A percentile compares a stretch with the other conserved stretches of the same genome.
These are phyloP conservation scores for Coboldia fuscipes DNA, from an alignment of 1,140 invertebrate genomes.

Conservation along the genomic window DNA sequence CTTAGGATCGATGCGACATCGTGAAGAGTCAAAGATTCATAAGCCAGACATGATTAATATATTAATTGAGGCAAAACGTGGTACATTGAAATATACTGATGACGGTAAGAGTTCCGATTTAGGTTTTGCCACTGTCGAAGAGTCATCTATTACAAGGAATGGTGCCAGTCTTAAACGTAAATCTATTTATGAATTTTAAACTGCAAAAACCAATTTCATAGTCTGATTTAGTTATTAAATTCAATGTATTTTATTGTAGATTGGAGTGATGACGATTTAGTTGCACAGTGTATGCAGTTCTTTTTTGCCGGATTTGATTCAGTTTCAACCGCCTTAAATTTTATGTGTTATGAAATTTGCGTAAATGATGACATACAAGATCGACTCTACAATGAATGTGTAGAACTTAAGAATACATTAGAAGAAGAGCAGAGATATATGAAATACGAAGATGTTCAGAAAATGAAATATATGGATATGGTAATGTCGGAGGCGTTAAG, in stretches of 20 bases:
- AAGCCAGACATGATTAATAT: conserved; percentile 14
- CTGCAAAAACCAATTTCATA: no score
- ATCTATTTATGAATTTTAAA: background rate
- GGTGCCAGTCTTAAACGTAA: no score
- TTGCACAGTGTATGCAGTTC: conserved; percentile 1
- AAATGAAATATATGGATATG: conserved; percentile 41
- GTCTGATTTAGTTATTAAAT: no score
- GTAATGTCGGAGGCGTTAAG: conserved; percentile 33
- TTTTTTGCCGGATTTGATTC: conserved; percentile 15
- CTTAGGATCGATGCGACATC: conserved; percentile 6
- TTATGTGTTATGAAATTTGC: conserved; percentile 23
- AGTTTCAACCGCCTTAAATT: conserved; percentile 27
- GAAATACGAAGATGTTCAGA: conserved; percentile 25
- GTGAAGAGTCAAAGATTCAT: conserved; percentile 9
- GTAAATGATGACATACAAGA: conserved; percentile 1
- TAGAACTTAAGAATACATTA: conserved; percentile 7
- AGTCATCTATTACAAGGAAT: no score
- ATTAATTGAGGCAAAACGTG: conserved; percentile 11
- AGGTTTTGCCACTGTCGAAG: conserved; percentile 15
- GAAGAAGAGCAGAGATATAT: conserved; percentile 11
- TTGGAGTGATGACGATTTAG: conserved; percentile 1
- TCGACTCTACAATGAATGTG: conserved; percentile 28
- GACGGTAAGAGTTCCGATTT: conserved; percentile 3
- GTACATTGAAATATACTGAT: conserved; percentile 6
- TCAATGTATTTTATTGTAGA: no score